Base-by-base conservation (phyloP, 2,888 invertebrate species). In the Ellobium chinense region DNA sequence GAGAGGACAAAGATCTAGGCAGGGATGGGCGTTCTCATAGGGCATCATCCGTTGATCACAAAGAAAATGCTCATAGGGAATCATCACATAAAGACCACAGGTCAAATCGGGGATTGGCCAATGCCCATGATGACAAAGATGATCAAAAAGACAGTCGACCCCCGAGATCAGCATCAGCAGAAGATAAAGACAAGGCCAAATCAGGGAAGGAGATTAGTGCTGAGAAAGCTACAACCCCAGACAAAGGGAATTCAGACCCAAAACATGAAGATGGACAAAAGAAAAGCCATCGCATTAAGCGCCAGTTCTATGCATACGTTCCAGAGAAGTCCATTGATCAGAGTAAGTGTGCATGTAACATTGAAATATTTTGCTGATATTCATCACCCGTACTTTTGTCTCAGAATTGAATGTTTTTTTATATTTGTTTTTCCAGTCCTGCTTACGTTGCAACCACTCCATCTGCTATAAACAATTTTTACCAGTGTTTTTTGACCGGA, bases 231-330 rank as follows among this genome's bases (percentile, higher is more conserved):
- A 54, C 7, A 1, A 27, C 14, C 14, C 37, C 62, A 54, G 60
- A 39, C 18, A 66, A 69, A 14, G 36, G 5, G 5, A 27, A 63
- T n/a, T 18, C 63, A 36, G 46, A n/a, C 18, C 39, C 66, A 21
- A 75, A 70, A 27, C 70, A 68, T 39, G 79, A 81, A 62, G 83
- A 83, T 21, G 60, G 74, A 54, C 54, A 70, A 27, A 82, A 65
- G 46, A 81, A 77, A 66, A 56, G 31, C 27, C 78, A 72, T 46
- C 60, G 78, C 18, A 65, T 77, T 7, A 68, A 63, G 12, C 74
- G 82, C n/a, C 75, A 77, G 65, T 81, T 78, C 58, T 82, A 84
- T 76, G 78, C 79, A 46, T 84, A 82, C 58, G 82, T 84, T 34
- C 78, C 78, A 62, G 82, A 84, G 69, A 79, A 81, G 63, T 78